Conservation (phyloP, 1,140 invertebrate genomes). For the Zaprionus taronus region DNA sequence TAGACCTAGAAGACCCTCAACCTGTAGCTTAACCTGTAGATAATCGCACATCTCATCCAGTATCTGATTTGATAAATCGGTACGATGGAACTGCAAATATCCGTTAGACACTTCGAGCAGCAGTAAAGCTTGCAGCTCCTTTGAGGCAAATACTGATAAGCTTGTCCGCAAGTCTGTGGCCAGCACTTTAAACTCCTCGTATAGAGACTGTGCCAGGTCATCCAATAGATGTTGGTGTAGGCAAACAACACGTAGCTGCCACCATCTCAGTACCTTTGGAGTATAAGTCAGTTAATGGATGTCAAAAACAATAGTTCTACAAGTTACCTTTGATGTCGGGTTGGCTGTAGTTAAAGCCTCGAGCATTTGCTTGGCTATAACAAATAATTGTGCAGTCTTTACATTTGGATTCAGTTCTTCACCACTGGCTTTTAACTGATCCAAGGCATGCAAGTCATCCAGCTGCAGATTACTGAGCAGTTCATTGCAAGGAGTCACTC, state of each 20-base stretch:
- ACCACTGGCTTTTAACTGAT: conserved; percentile 85
- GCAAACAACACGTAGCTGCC: conserved; percentile 89
- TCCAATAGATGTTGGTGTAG: conserved; percentile 91
- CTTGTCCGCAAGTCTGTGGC: conserved; percentile 86
- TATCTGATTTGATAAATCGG: conserved; percentile 88
- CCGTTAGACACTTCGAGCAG: conserved; percentile 91
- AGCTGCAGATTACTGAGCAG: conserved; percentile 39
- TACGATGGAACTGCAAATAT: conserved; percentile 90
- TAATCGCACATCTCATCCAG: conserved; percentile 87
- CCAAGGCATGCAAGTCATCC: conserved; percentile 17
- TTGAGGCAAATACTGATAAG: conserved; percentile 77
- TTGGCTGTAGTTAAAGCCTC: conserved; percentile 84
- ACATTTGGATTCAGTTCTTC: conserved; percentile 89
- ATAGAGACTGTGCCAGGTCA: conserved; percentile 88
- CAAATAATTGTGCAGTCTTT: conserved; percentile 87
- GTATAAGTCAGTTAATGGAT: neutral
- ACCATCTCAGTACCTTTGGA: conserved; percentile 86
- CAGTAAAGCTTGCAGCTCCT: conserved; percentile 87
- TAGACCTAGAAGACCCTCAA: conserved; percentile 91
- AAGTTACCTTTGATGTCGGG: conserved; percentile 71
- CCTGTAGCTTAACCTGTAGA: conserved; percentile 88
- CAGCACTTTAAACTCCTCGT: conserved; percentile 87
- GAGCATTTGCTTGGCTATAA: conserved; percentile 88
- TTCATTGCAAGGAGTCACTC: conserved; percentile 48
- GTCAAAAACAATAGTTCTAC: neutral